Base-by-base conservation (phyloP, 2,797 vertebrate genomes). In the Sphenodon punctatus region DNA sequence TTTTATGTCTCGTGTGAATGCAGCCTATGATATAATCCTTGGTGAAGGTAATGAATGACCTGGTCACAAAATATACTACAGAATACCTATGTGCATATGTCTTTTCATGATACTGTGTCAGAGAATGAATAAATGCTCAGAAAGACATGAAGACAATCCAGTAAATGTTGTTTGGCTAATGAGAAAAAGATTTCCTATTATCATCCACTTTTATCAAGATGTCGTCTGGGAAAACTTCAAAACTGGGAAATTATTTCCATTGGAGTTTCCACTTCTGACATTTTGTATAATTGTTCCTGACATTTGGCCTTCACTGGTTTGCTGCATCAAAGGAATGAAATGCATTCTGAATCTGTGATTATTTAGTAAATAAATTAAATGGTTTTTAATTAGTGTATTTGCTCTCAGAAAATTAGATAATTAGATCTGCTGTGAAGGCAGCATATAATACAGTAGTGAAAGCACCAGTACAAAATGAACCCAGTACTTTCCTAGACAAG, bases 261-360 rank as follows among this genome's bases (percentile, higher is more conserved):
- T 3, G 1, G 13, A 88, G 70, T 82, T 86, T 82, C 84, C 70
- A 61, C 34, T 41, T 51, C 83, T 67, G 66, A 19, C 70, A 74
- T 82, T 81, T 83, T 78, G 32, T 71, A 30, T 36, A 77, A 67
- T 85, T 86, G 20, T 81, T 78, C 48, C 82, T 36, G 59, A 79
- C 20, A 77, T 66, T 72, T 69, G 59, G 3, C 7, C 58, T 89
- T 87, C 71, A 38, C 3, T 64, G 4, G 56, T 43, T 77, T 48
- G 8, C 38, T 75, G 13, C 20, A 43, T 58, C 60, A 73, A 75
- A 81, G 41, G 14, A 63, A 15, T 10, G 23, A 75, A 81, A 39
- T 22, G 6, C 59, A 25, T 74, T 53, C 41, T 77, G 71, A 84
- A 36, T 63, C 19, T 23, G 42, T 45, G 17, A 14, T 66, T 85